Evolutionary conservation across 2,113 vertebrate species (phyloP).

Genomic region (Leptobrachium ailaonicum): DNA sequence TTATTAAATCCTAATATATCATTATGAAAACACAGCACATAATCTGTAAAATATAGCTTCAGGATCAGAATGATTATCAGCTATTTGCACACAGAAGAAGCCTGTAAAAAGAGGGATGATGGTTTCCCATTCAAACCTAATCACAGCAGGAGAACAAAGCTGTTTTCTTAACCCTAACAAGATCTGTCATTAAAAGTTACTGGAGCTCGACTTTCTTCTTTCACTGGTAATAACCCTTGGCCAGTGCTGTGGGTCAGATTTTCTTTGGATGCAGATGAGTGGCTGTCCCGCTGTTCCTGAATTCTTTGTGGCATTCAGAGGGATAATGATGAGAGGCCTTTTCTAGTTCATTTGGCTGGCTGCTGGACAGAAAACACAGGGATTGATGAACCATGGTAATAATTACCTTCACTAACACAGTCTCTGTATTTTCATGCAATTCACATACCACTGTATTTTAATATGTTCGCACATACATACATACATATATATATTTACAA

Average conservation of each 20-base stretch:
- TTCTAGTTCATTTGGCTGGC: constrained; percentile 55
- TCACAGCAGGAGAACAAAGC: constrained; percentile 66
- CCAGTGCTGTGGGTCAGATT: constrained; percentile 66
- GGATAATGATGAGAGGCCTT: constrained; percentile 69
- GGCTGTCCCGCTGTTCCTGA: constrained; percentile 54
- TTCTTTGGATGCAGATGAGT: constrained; percentile 69
- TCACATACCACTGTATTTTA: background rate
- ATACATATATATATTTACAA: background rate
- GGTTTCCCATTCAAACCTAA: constrained; percentile 60
- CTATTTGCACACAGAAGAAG: constrained; percentile 30
- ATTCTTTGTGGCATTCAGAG: constrained; percentile 71
- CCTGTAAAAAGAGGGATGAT: constrained; percentile 42
- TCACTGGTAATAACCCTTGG: constrained; percentile 70
- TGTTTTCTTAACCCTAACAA: constrained; percentile 83
- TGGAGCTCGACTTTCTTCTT: constrained; percentile 75
- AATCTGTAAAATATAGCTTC: constrained; percentile 1
- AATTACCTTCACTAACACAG: constrained; percentile 46
- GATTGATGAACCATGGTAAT: constrained; percentile 42
- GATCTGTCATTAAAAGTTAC: constrained; percentile 81
- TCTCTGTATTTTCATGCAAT: constrained; percentile 38
- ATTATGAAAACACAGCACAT: background rate
- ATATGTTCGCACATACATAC: background rate
- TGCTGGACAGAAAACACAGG: constrained; percentile 63
- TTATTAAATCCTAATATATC: too few relatives aligned
- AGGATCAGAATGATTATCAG: constrained; percentile 46